Base-by-base conservation (phyloP, 2,888 invertebrate genomes). In the Drosophila barbarae region DNA sequence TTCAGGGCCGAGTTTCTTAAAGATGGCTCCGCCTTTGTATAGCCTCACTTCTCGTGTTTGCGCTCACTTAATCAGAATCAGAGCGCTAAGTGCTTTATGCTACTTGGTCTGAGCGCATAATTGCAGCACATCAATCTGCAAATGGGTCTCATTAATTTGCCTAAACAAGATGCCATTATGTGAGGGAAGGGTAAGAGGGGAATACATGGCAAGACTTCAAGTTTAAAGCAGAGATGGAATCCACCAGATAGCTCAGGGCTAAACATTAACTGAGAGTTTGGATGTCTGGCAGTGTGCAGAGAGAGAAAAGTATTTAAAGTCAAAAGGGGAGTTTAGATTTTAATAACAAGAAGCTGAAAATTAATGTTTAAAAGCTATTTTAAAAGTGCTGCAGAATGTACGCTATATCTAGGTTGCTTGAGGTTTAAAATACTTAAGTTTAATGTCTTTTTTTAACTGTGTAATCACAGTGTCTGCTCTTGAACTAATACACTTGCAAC, bases 41-140 rank as follows among this genome's bases (percentile, higher is more conserved):
- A n/a, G 52, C 26, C 35, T 46, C 23, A n/a, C 51, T 30, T 26
- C 52, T 60, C 54, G 56, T 69, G 65, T 46, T 65, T 50, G 56
- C 60, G 53, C 41, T 30, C 84, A 72, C 76, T 85, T 85, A 81
- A 81, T 82, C 84, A 82, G 78, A 85, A 85, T 84, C 86, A 81
- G 69, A 69, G 82, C 74, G 82, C 74, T 82, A 85, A 80, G 79
- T 81, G 76, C 68, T 78, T 76, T 69, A 73, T 72, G 74, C 69
- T 64, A 55, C 60, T 61, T 69, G 58, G 28, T 66, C 66, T 46
- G 58, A 69, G 60, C 65, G 70, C 71, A 84, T 81, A 85, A 82
- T 81, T 84, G 85, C 84, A 69, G 65, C 78, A 73, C 81, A 82
- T 82, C 84, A 82, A 82, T 82, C 86, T 85, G 74, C 71, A 81